Base-by-base conservation (phyloP, 2,888 invertebrate genomes). In the Beris chalybata region DNA sequence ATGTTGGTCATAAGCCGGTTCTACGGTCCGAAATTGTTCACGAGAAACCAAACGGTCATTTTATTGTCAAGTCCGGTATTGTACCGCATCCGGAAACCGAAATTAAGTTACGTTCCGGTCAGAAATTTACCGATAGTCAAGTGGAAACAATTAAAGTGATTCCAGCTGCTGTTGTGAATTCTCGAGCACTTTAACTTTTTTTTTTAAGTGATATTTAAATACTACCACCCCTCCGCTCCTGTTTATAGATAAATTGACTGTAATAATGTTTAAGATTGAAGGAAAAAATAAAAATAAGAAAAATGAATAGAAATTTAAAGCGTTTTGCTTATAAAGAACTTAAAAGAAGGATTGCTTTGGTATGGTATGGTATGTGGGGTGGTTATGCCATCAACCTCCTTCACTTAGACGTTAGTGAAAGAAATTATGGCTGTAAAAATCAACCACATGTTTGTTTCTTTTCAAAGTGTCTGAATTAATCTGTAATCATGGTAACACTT, bases 11-110 rank as follows among this genome's bases (percentile, higher is more conserved):
- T 38, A 61, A 61, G 50, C 50, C 64, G 2, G 22, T 56, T 11
- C 12, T 65, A 3, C 22, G 45, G 31, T 65, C 64, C 4, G 64
- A 65, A 38, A 38, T 65, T 22, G 64, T 65, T 13, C 55, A 65
- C 56, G 64, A 65, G 55, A 65, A 65, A 38, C 32, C 56, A 12
- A 65, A 65, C 31, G 64, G 64, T 7, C 64, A 65, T 31, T 65
- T 65, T n/a, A 65, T 65, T 56, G 64, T 65, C 4, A 65, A 65
- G 32, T 55, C 55, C 6, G 64, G 48, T 29, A 55, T 65, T 6
- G 64, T 38, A 12, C 55, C 64, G 7, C 38, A n/a, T n/a, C 55
- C 13, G 6, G 48, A 65, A 31, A 65, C 45, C 31, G 22, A 22
- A 22, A 22, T 3, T 22, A 22, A 22, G 22, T 22, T 22, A 22